phyloP scores from a whole-genome alignment of 2,888 invertebrate genomes.

The Diarsia mendica region DNA sequence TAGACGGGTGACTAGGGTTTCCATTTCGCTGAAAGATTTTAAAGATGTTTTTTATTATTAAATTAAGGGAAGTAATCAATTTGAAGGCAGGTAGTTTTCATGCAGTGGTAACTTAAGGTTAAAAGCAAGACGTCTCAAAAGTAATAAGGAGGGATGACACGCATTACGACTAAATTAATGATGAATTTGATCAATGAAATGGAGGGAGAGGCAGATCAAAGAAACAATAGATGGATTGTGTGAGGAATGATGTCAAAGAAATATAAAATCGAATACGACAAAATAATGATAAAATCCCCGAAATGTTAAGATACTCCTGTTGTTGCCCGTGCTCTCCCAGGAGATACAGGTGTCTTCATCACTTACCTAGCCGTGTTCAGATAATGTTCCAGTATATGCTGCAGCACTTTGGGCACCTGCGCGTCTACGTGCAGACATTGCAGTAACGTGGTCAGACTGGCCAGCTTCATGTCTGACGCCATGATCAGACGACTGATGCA shows the following conservation, averaged over 20 bases:
- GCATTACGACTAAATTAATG: background rate
- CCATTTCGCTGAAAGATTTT: conserved; percentile 71
- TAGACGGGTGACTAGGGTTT: conserved; percentile 74
- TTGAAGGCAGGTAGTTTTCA: too few species aligned
- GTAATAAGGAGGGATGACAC: background rate
- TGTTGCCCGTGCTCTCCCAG: background rate
- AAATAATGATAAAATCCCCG: too few species aligned
- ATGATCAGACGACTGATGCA: conserved; percentile 57
- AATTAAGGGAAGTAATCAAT: too few species aligned
- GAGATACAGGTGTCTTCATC: background rate
- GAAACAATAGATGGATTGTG: background rate
- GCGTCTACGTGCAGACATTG: conserved; percentile 61
- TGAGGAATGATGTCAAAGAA: background rate
- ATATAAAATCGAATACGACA: too few species aligned
- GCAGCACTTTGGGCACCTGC: conserved; percentile 31
- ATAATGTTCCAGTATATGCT: conserved; percentile 30
- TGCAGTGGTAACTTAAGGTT: too few species aligned
- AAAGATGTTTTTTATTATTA: too few species aligned
- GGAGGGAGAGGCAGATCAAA: background rate
- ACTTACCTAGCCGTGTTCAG: conserved; percentile 40
- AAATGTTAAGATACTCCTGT: too few species aligned
- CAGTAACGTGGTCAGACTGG: conserved; percentile 51
- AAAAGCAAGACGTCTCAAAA: background rate
- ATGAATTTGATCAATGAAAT: background rate
- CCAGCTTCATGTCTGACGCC: conserved; percentile 55